Evolutionary conservation across 2,888 invertebrate species (phyloP), one percentile per base, ranked within the genome.

Genomic region (Macaria notata): DNA sequence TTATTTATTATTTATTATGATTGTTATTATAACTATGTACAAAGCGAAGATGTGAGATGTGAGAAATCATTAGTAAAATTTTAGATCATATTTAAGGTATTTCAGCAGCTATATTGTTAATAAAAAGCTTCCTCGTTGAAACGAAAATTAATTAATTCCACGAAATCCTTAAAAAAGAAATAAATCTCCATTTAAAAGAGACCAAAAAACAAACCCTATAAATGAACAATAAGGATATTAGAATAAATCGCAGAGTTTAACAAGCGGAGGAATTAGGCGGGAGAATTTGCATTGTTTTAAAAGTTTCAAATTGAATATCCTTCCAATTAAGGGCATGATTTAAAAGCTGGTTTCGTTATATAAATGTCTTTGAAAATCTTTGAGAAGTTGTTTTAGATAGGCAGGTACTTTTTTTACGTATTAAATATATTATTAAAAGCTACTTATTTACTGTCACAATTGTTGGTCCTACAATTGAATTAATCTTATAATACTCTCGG

Each of bases 261-360:
- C 66, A 66, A 68, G 58, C 62, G 59, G 51, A 36, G 33, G 56
- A 66, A 66, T 68, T 69, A 69, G 69, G 62, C 61, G 54, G 61
- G 62, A 52, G 2, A 62, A 72, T 75, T 72, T 73, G 73, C 73
- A 73, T 73, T 73, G 70, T 68, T 71, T 72, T 67, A 63, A 61
- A 74, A 73, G 64, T 75, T 75, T 68, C 59, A 69, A 73, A 73
- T 74, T 70, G 64, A 72, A 74, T 71, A 69, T 68, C 60, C 64
- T 51, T 57, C 62, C 61, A 58, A 60, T 61, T 65, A 58, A 54
- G 49, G 47, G 5, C 38, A 55, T 53, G 59, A 53, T 64, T 66
- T 55, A 36, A 51, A 44, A 48, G 39, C 54, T 61, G 48, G 56
- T 55, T 59, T 61, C 53, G 53, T 53, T 49, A 43, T 48, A 39